phyloP scores from a whole-genome alignment of 2,113 vertebrate species.

The Nibea coibor region DNA sequence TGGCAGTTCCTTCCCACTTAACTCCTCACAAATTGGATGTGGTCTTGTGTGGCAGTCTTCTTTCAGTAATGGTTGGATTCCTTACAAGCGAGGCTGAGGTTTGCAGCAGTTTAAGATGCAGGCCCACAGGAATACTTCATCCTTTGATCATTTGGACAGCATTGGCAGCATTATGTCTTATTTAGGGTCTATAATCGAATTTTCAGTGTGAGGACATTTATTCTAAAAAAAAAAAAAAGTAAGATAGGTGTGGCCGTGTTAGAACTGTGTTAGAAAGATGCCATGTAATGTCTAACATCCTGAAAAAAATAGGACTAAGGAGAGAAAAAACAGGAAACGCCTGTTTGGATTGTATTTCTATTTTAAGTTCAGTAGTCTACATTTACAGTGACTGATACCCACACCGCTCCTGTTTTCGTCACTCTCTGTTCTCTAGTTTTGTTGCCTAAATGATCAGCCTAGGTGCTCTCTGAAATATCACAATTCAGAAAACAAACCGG shows the following conservation, averaged over 20 bases:
- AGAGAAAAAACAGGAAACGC: neutral
- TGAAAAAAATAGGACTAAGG: neutral
- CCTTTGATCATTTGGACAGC: constrained; percentile 14
- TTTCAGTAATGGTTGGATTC: constrained; percentile 31
- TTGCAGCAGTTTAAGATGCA: constrained; percentile 29
- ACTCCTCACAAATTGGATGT: constrained; percentile 50
- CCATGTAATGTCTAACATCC: neutral
- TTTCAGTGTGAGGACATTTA: neutral
- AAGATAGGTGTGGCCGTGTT: neutral
- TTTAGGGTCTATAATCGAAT: neutral
- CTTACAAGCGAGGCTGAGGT: constrained; percentile 11
- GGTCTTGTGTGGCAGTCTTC: constrained; percentile 33
- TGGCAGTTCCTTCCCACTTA: constrained; percentile 37
- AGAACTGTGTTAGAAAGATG: neutral
- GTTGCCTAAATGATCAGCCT: neutral
- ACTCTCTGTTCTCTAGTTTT: neutral
- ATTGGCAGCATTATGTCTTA: constrained; percentile 22
- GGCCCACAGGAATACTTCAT: constrained; percentile 19
- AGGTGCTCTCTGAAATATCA: neutral
- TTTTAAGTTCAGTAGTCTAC: neutral
- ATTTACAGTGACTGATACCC: neutral
- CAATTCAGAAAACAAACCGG: neutral
- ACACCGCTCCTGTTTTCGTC: neutral
- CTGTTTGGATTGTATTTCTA: neutral
- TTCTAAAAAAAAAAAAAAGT: neutral